Conservation (phyloP, 2,113 vertebrate genomes). For the Girardinichthys multiradiatus region DNA sequence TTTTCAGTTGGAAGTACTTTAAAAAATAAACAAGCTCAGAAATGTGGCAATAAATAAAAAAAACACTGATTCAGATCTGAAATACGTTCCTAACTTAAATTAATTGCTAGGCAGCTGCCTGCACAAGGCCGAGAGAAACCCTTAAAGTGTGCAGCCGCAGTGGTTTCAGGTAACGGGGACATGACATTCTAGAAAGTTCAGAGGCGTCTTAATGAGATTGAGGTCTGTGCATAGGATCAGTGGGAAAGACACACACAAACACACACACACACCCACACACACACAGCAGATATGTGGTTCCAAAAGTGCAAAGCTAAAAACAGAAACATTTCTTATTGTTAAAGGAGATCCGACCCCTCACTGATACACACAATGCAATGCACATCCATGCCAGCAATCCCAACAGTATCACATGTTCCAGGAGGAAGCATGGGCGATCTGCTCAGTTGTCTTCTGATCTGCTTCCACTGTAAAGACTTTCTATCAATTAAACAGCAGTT, state of each 20-base stretch:
- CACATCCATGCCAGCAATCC: neutral
- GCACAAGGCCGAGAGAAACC: conserved; percentile 31
- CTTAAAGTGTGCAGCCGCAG: conserved; percentile 1
- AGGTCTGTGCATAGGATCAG: conserved; percentile 31
- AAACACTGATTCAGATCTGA: conserved; percentile 19
- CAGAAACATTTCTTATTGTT: conserved; percentile 29
- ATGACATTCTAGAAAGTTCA: conserved; percentile 72
- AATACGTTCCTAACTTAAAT: conserved; percentile 28
- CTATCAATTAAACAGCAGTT: conserved; percentile 53
- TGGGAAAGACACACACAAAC: neutral
- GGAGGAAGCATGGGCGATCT: conserved; percentile 54
- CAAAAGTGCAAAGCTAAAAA: conserved; percentile 31
- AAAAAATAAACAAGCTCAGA: neutral
- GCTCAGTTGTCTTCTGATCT: conserved; percentile 52
- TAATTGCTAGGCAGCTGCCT: conserved; percentile 22
- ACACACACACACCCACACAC: conserved; percentile 4
- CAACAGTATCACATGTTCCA: conserved; percentile 35
- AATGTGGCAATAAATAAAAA: conserved; percentile 17
- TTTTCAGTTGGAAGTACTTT: neutral
- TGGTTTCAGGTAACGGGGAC: conserved; percentile 50
- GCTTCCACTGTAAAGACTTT: conserved; percentile 47
- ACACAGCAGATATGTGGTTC: conserved; percentile 1
- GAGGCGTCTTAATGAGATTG: conserved; percentile 66
- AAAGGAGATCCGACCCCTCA: conserved; percentile 45
- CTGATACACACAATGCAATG: neutral